Evolutionary conservation across 2,113 vertebrate species (phyloP), one percentile per base, ranked within the genome.

Genomic region (Thamnaconus septentrionalis): DNA sequence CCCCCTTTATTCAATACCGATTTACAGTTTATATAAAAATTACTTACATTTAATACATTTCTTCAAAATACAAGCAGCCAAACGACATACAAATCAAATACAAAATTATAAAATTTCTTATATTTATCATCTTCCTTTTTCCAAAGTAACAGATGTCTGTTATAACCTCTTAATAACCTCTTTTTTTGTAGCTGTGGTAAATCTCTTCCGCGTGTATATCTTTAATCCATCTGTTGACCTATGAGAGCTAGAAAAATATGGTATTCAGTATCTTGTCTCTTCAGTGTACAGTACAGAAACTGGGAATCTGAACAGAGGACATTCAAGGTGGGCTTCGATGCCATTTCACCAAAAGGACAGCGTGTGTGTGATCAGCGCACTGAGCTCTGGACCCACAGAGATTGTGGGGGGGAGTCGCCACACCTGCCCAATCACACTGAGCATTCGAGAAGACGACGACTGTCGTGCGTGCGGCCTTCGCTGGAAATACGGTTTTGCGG

Each of bases 1-100:
- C 90, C 88, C 18, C 83, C 81, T 92, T 93, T 91, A 93, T 92
- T 93, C 89, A 87, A 93, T 91, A 92, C 84, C 70, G 85, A 91
- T 91, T 90, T 85, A 90, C 90, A 91, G 87, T 90, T 92, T 90
- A 88, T 91, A 90, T 91, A 90, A 92, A 91, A 90, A 90, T 83
- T 92, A 92, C 90, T 92, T 92, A 91, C 91, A 92, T 92, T 92
- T 91, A 91, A 89, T 92, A 93, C 91, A 91, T 89, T 90, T 92
- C 85, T 90, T 85, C 88, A 93, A 92, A 93, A 92, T 92, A 92
- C 91, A 90, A 92, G 91, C 91, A 92, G 91, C 90, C 84, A 87
- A 91, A 91, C 91, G 64, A 92, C 91, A 92, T 92, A 92, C 86
- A 92, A 92, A 92, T 92, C 90, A 92, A 91, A 92, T 92, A 92